A percentile compares a stretch with the other conserved stretches of the same genome.
Conservation (phyloP, 2,888 invertebrate species). For the Rhagium mordax region DNA sequence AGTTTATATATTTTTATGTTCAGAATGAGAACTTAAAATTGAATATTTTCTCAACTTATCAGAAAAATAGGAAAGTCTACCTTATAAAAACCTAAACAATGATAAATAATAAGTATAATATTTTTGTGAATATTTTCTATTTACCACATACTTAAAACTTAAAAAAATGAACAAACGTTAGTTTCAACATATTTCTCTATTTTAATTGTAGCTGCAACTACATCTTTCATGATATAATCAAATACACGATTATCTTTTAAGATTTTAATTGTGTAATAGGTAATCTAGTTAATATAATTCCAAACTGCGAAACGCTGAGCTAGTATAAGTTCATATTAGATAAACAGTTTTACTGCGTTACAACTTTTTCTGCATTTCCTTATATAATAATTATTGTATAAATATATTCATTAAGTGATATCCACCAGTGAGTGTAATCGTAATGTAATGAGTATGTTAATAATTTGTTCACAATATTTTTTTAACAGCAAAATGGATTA, state of each 20-base stretch:
- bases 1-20: too few species aligned
- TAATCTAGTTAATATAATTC: conserved; percentile 3
- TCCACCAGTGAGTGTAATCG: conserved; percentile 29
- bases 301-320: neutral
- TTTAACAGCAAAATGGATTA: conserved; percentile 43
- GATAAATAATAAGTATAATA: too few species aligned
- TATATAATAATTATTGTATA: conserved; percentile 25
- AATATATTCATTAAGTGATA: conserved; percentile 9
- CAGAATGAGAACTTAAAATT: too few species aligned
- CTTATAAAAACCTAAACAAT: too few species aligned
- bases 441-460: conserved; percentile 42
- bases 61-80: too few species aligned
- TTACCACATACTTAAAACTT: too few species aligned
- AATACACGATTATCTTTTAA: neutral
- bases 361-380: conserved; percentile 12
- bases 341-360: conserved; percentile 15
- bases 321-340: conserved; percentile 5
- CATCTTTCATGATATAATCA: neutral
- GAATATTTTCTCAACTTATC: too few species aligned
- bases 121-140: too few species aligned
- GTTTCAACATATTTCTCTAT: neutral
- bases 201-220: neutral
- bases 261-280: neutral
- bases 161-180: neutral
- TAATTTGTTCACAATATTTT: conserved; percentile 48